Evolutionary conservation across 2,888 invertebrate species (phyloP).

Genomic region (Labia minor): DNA sequence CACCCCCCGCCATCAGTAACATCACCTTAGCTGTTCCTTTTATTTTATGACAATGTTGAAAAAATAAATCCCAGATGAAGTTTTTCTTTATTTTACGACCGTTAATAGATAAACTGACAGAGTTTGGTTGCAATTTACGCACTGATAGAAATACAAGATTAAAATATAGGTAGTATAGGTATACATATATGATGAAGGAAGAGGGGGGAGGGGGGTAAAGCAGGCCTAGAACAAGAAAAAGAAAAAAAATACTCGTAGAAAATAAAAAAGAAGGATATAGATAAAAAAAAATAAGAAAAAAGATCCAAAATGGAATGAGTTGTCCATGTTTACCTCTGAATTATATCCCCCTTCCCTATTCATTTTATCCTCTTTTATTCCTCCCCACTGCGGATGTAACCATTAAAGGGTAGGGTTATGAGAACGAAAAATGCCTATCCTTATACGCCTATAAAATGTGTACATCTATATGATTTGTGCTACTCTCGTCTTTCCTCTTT

Average conservation of each 20-base stretch:
- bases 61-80: conserved; percentile 4
- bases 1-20: too few relatives aligned
- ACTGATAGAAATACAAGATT: conserved; percentile 2
- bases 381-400: too few relatives aligned
- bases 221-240: too few relatives aligned
- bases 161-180: too few relatives aligned
- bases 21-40: too few relatives aligned
- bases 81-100: neutral
- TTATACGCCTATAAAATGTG: neutral
- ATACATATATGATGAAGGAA: too few relatives aligned
- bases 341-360: neutral
- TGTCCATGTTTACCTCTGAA: conserved; percentile 1
- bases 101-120: neutral
- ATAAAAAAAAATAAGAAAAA: too few relatives aligned
- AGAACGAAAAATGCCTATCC: neutral
- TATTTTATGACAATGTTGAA: neutral
- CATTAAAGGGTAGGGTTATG: conserved; percentile 1
- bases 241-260: too few relatives aligned
- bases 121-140: neutral
- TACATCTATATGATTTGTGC: conserved; percentile 8
- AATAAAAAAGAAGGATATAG: too few relatives aligned
- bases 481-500: neutral
- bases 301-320: neutral
- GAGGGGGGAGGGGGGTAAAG: too few relatives aligned
- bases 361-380: too few relatives aligned